A percentile compares a stretch with the other conserved stretches of the same genome.
Conservation (phyloP, 2,113 vertebrate genomes). For the Calyptommatus sinebrachiatus region DNA sequence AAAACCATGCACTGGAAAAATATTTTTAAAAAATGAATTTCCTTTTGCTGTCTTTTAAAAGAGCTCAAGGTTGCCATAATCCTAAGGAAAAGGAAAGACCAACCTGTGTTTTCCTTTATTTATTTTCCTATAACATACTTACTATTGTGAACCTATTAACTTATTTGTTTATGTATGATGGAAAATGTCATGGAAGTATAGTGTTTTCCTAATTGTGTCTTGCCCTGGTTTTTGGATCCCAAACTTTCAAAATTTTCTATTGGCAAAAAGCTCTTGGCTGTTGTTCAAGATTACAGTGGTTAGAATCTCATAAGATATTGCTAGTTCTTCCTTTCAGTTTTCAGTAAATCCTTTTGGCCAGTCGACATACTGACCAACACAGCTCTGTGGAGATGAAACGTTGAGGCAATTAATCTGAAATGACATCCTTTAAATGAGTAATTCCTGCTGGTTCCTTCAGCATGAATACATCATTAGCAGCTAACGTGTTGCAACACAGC, state of each 20-base stretch:
- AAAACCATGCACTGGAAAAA: too few relatives aligned
- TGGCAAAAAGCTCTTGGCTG: neutral
- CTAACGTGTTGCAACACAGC: neutral
- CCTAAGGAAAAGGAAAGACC: neutral
- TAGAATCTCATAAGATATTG: neutral
- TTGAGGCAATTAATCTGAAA: constrained; percentile 9
- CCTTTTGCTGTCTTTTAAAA: too few relatives aligned
- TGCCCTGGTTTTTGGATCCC: neutral
- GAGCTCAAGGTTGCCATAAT: neutral
- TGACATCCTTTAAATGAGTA: constrained; percentile 14
- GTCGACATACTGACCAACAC: neutral
- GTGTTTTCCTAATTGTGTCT: neutral
- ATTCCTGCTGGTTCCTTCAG: constrained; percentile 2
- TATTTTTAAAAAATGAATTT: too few relatives aligned
- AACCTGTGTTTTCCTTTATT: neutral
- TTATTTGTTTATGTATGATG: neutral
- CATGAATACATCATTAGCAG: constrained; percentile 17
- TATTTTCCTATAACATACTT: neutral
- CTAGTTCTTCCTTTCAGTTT: neutral
- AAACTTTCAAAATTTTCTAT: neutral
- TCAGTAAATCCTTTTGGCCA: constrained; percentile 1
- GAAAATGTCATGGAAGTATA: too few relatives aligned
- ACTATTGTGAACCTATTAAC: neutral
- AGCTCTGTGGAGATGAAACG: neutral
- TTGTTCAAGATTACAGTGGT: constrained; percentile 1